These are phyloP conservation scores for Anabas testudineus DNA, from an alignment of 2,797 vertebrate genomes.

Conservation along the genomic window DNA sequence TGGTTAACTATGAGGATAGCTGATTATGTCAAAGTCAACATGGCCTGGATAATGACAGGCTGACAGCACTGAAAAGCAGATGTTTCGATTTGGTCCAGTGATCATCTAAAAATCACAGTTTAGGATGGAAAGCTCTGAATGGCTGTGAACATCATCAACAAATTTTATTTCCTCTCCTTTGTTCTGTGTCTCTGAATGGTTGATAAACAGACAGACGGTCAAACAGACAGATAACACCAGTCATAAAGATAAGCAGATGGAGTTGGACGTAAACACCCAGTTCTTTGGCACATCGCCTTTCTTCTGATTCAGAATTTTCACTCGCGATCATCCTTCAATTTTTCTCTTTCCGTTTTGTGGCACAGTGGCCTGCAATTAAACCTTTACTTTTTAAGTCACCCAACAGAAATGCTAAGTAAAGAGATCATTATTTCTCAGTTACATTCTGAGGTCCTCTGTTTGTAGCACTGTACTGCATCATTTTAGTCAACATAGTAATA, in stretches of 20 bases:
- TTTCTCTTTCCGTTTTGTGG: neutral
- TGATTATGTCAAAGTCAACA: slow-evolving; percentile 26
- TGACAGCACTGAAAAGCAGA: neutral
- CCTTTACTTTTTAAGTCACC: neutral
- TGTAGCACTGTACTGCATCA: neutral
- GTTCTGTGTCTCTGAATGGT: slow-evolving; percentile 26
- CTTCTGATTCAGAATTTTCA: slow-evolving; percentile 17
- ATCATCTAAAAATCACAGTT: slow-evolving; percentile 10
- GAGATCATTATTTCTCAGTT: neutral
- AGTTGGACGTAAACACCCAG: slow-evolving; percentile 37
- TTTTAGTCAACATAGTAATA: neutral
- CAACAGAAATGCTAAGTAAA: neutral
- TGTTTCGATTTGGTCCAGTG: slow-evolving; percentile 36
- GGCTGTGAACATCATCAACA: slow-evolving; percentile 1
- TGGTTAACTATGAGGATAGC: slow-evolving; percentile 7
- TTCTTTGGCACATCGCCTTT: slow-evolving; percentile 19
- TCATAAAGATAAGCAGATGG: slow-evolving; percentile 54
- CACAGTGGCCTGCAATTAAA: no score
- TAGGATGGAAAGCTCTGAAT: slow-evolving; percentile 10
- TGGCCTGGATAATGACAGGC: neutral
- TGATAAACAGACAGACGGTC: slow-evolving; percentile 27
- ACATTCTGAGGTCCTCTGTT: neutral
- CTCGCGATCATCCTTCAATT: neutral
- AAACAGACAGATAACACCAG: slow-evolving; percentile 34
- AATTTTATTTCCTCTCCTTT: slow-evolving; percentile 33